These are phyloP conservation scores for Polyboroides typus DNA, from an alignment of 2,797 vertebrate species.

Conservation along the genomic window DNA sequence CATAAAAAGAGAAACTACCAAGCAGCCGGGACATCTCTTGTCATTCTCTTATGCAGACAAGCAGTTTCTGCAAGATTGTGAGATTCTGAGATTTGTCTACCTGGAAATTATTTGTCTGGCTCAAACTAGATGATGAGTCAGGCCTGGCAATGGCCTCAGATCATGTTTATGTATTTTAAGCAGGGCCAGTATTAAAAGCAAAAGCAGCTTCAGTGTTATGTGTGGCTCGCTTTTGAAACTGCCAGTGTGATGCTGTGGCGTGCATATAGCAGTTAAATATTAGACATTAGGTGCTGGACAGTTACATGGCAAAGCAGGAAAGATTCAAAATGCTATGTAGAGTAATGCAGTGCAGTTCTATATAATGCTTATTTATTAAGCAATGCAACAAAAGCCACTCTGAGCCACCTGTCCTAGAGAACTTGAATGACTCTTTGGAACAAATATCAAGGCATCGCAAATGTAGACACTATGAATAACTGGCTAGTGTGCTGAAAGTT, in stretches of 20 bases:
- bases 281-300: not conserved
- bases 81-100: not conserved
- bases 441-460: not conserved
- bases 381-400: not conserved
- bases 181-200: not conserved
- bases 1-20: not conserved
- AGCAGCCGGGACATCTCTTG: not conserved
- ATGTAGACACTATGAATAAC: not conserved
- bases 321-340: not conserved
- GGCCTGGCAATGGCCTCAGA: not conserved
- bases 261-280: not conserved
- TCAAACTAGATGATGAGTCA: not conserved
- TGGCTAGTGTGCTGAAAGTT: not conserved
- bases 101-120: not conserved
- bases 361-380: not conserved
- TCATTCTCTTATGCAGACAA: not conserved
- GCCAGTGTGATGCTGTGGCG: not conserved
- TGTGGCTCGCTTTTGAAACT: not conserved
- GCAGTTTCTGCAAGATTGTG: not conserved
- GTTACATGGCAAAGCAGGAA: not conserved
- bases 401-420: not conserved
- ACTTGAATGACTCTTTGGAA: not conserved
- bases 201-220: not conserved
- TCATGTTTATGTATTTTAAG: not conserved
- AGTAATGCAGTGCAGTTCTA: not conserved